phyloP scores from a whole-genome alignment of 2,888 invertebrate genomes.

The Ophion ventricosus region DNA sequence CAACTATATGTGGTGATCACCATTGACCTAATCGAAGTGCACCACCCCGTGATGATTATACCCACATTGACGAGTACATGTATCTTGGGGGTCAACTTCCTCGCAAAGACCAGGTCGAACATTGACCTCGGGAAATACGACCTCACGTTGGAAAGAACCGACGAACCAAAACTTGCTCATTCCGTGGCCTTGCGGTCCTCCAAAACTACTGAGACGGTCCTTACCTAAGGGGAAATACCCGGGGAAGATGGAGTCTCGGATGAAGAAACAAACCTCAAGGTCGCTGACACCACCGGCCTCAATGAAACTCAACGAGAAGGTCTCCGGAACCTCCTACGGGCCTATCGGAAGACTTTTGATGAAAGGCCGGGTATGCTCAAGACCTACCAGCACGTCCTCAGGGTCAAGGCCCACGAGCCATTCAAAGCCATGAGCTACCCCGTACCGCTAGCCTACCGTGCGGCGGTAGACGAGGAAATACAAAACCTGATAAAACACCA shows the following conservation, averaged over 20 bases:
- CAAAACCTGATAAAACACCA: constrained; percentile 72
- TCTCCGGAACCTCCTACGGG: not conserved
- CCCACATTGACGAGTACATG: not conserved
- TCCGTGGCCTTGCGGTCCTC: not conserved
- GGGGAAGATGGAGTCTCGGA: not conserved
- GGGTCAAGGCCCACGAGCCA: not conserved
- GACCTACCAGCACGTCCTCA: not conserved
- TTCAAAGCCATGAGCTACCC: constrained; percentile 5
- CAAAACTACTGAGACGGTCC: too few relatives aligned
- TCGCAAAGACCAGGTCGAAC: not conserved
- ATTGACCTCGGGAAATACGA: not conserved
- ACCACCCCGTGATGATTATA: not conserved
- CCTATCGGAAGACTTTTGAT: not conserved
- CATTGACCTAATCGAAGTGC: not conserved
- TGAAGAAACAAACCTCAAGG: not conserved
- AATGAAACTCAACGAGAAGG: not conserved
- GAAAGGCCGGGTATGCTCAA: not conserved
- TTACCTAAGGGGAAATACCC: not conserved
- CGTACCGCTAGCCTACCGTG: not conserved
- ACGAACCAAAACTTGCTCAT: not conserved
- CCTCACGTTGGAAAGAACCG: too few relatives aligned
- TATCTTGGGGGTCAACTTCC: not conserved
- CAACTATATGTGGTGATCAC: not conserved
- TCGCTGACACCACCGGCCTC: not conserved
- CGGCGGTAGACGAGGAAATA: constrained; percentile 49